phyloP scores from a whole-genome alignment of 2,888 invertebrate species.

The Sarcophaga subvicina region DNA sequence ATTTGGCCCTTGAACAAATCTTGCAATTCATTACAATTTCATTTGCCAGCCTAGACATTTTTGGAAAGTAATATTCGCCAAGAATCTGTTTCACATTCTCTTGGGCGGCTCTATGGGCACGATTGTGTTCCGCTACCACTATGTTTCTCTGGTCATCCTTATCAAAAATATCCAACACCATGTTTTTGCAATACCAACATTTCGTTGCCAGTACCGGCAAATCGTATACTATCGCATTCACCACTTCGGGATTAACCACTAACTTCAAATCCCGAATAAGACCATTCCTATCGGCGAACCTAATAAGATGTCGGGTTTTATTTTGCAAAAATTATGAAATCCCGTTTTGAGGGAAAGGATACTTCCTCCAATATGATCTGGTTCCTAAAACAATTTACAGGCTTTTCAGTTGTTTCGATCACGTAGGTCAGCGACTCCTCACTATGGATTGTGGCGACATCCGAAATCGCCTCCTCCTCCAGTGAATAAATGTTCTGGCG shows the following conservation, averaged over 20 bases:
- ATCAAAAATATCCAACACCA: slow-evolving; percentile 5
- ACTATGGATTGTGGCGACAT: slow-evolving; percentile 49
- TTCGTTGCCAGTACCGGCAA: slow-evolving; percentile 53
- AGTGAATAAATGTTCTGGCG: slow-evolving; percentile 56
- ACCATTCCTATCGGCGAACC: slow-evolving; percentile 37
- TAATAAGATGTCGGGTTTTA: slow-evolving; percentile 25
- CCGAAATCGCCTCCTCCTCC: slow-evolving; percentile 47
- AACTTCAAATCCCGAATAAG: slow-evolving; percentile 26
- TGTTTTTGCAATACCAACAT: slow-evolving; percentile 51
- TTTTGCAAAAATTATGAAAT: background rate
- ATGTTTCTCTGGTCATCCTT: slow-evolving; percentile 33
- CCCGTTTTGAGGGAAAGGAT: too few relatives aligned
- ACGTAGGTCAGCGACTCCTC: slow-evolving; percentile 65
- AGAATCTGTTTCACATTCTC: slow-evolving; percentile 69
- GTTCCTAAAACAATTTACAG: slow-evolving; percentile 70
- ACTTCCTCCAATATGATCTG: slow-evolving; percentile 40
- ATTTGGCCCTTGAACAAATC: slow-evolving; percentile 63
- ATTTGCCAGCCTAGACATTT: slow-evolving; percentile 48
- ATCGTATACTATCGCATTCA: slow-evolving; percentile 60
- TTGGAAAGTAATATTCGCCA: slow-evolving; percentile 57
- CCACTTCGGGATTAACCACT: slow-evolving; percentile 44
- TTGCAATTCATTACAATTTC: slow-evolving; percentile 61
- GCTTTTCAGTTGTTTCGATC: slow-evolving; percentile 67
- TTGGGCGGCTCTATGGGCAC: slow-evolving; percentile 66
- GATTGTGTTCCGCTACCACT: slow-evolving; percentile 21